A percentile compares a stretch with the other conserved stretches of the same genome.
Conservation (phyloP, 2,888 invertebrate genomes). For the Morinoia aosen region DNA sequence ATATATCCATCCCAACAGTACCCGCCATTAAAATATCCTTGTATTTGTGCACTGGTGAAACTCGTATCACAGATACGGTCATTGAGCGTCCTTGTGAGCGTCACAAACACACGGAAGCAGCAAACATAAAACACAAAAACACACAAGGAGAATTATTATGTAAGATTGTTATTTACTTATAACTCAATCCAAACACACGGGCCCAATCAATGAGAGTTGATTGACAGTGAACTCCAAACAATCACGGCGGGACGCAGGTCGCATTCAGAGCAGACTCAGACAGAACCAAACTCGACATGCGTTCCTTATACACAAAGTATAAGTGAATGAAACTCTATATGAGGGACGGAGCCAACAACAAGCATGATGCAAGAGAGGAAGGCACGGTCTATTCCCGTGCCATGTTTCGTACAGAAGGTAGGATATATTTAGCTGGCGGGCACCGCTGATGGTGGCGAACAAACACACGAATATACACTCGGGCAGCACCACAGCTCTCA, state of each 20-base stretch:
- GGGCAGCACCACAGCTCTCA: neutral
- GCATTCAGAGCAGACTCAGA: neutral
- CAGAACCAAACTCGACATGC: neutral
- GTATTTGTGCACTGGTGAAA: no score
- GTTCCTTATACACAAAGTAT: neutral
- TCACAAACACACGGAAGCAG: no score
- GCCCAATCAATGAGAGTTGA: no score
- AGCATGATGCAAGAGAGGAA: neutral
- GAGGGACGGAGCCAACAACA: neutral
- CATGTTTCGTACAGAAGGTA: neutral
- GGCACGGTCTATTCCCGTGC: neutral
- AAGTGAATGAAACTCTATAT: neutral
- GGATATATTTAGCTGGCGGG: neutral
- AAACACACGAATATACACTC: neutral
- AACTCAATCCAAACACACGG: no score
- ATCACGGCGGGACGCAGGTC: neutral
- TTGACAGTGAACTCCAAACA: neutral
- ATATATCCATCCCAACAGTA: no score
- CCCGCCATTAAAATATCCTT: no score
- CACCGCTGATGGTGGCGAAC: neutral
- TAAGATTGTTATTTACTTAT: no score
- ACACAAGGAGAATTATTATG: no score
- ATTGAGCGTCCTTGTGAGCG: no score
- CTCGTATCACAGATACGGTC: no score
- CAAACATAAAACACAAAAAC: no score